phyloP scores from a whole-genome alignment of 2,797 vertebrate genomes.

The Pangasius mekongensis region DNA sequence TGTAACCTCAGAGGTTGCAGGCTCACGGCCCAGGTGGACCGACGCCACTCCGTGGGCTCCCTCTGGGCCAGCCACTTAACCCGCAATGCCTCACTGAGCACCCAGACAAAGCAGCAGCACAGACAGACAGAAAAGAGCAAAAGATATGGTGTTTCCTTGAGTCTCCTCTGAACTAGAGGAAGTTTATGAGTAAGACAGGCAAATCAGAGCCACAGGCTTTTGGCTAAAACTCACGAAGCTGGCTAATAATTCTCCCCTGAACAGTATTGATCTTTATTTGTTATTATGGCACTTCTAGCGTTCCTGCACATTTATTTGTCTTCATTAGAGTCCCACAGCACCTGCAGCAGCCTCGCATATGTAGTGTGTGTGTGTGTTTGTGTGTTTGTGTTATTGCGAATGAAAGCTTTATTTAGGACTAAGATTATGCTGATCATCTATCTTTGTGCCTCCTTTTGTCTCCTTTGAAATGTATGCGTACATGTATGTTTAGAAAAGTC shows the following conservation, averaged over 20 bases:
- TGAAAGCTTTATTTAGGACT: slow-evolving; percentile 54
- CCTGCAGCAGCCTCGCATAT: slow-evolving; percentile 56
- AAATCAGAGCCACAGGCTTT: slow-evolving; percentile 58
- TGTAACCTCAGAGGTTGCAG: slow-evolving; percentile 57
- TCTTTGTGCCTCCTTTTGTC: slow-evolving; percentile 43
- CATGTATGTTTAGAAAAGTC: slow-evolving; percentile 31
- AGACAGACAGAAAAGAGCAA: slow-evolving; percentile 25
- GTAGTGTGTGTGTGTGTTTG: slow-evolving; percentile 35
- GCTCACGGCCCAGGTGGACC: slow-evolving; percentile 57
- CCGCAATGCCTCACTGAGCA: slow-evolving; percentile 48
- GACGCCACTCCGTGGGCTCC: slow-evolving; percentile 24
- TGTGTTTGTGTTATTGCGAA: slow-evolving; percentile 54
- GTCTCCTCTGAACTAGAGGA: slow-evolving; percentile 53
- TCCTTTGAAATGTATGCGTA: slow-evolving; percentile 30
- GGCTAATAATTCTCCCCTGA: slow-evolving; percentile 61
- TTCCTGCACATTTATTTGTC: slow-evolving; percentile 60
- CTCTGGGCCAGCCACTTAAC: slow-evolving; percentile 57
- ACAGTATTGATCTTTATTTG: slow-evolving; percentile 62
- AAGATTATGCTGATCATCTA: slow-evolving; percentile 54
- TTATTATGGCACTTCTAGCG: slow-evolving; percentile 60
- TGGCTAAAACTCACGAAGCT: slow-evolving; percentile 60
- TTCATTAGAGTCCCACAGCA: slow-evolving; percentile 62
- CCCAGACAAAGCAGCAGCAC: slow-evolving; percentile 31
- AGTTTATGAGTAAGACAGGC: slow-evolving; percentile 56
- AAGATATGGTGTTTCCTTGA: slow-evolving; percentile 42